A percentile compares a stretch with the other conserved stretches of the same genome.
These are phyloP conservation scores for Drosophila prostipennis DNA, from an alignment of 2,888 invertebrate genomes.

Conservation along the genomic window DNA sequence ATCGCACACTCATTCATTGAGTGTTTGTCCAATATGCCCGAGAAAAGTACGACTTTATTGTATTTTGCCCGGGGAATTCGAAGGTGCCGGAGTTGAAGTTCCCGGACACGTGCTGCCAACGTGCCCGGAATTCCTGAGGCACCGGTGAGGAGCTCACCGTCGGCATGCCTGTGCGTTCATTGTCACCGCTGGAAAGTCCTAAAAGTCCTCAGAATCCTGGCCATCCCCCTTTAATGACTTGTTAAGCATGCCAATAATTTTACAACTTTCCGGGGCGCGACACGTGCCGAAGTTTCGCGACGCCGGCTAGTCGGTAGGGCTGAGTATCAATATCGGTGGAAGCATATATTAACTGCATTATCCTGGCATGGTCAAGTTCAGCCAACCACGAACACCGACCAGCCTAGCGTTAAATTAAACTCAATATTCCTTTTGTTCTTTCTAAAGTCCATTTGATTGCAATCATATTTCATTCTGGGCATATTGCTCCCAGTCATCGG, in stretches of 20 bases:
- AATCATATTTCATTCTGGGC: slow-evolving; percentile 62
- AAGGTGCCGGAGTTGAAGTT: slow-evolving; percentile 50
- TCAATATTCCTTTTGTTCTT: slow-evolving; percentile 52
- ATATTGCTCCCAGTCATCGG: slow-evolving; percentile 40
- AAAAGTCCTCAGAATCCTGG: slow-evolving; percentile 1
- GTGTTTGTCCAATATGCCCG: slow-evolving; percentile 52
- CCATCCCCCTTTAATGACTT: slow-evolving; percentile 63
- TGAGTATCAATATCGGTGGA: slow-evolving; percentile 24
- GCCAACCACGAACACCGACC: slow-evolving; percentile 58
- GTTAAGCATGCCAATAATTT: slow-evolving; percentile 79
- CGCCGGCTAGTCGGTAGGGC: slow-evolving; percentile 32
- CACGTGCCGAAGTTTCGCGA: slow-evolving; percentile 72
- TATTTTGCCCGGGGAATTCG: slow-evolving; percentile 15
- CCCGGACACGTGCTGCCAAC: slow-evolving; percentile 81
- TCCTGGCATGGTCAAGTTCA: slow-evolving; percentile 64
- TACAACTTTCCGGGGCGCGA: slow-evolving; percentile 65
- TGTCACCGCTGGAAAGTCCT: slow-evolving; percentile 40
- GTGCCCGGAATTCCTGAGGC: slow-evolving; percentile 80
- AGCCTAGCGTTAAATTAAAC: slow-evolving; percentile 84
- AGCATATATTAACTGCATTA: slow-evolving; percentile 28
- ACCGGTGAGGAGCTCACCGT: slow-evolving; percentile 50
- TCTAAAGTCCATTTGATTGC: slow-evolving; percentile 31
- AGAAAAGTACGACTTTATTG: slow-evolving; percentile 50
- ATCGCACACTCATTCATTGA: slow-evolving; percentile 37
- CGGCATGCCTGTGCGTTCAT: slow-evolving; percentile 59